Evolutionary conservation across 2,797 vertebrate genomes (phyloP), one percentile per base, ranked within the genome.

Genomic region (Glossophaga mutica): DNA sequence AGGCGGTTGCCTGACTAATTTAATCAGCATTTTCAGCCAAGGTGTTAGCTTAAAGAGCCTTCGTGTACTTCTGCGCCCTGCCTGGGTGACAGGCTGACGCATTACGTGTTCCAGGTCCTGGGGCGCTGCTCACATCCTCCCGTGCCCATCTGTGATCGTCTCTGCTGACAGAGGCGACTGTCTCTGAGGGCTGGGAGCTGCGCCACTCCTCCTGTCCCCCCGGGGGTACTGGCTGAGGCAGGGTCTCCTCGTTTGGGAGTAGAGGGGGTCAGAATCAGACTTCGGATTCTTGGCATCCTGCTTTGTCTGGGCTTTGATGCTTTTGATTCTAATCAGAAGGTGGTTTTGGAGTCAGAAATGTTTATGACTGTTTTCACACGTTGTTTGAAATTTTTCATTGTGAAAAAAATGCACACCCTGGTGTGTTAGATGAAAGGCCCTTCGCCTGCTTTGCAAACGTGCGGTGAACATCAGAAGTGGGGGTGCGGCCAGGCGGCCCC

Each of bases 401-500:
- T 93, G 90, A 34, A 21, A 65, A 29, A 42, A 42, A 29, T 0
- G 1, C 0, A 0, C 1, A 9, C 93, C 26, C 59, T 24, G 0
- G 3, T 0, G 8, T 6, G 26, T 83, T 39, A 76, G 46, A 62
- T 50, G 12, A 65, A 29, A 14, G 52, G 48, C 29, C 6, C 39
- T 5, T 0, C 0, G 0, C 21, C 37, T 14, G 0, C 10, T 91
- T 70, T 70, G 68, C 37, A 21, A 77, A 62, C 0, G 0, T 0
- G 55, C 4, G 18, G 29, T 26, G 0, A 39, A 16, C 26, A 2
- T 46, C 1, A 1, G 22, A 18, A 12, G 9, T 0, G 9, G 59
- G 65, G 87, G 29, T 11, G 4, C 22, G 22, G 12, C 24, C 67
- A 4, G 59, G 76, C 9, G 1, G 9, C 32, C 8, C 44, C 3